phyloP scores from a whole-genome alignment of 1,140 invertebrate species.

The Aphelinus certus region DNA sequence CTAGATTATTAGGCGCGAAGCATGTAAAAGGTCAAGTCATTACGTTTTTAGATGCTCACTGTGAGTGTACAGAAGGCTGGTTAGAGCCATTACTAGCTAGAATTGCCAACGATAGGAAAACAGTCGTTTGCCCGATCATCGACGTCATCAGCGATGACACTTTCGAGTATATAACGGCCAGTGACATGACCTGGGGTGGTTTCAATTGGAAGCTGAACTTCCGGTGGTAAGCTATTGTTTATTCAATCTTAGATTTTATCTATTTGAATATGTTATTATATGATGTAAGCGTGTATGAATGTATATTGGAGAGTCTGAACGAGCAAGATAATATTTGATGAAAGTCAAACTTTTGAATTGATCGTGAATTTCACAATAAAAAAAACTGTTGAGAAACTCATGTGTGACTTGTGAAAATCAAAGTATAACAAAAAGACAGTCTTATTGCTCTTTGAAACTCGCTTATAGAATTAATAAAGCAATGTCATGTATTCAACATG shows the following conservation, averaged over 20 bases:
- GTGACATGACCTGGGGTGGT: conserved; percentile 96
- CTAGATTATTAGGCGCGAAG: conserved; percentile 89
- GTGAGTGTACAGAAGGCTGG: conserved; percentile 95
- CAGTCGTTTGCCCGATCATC: conserved; percentile 97
- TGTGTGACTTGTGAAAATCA: too few species aligned
- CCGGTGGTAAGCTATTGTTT: conserved; percentile 76
- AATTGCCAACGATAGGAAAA: conserved; percentile 90
- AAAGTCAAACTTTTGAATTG: not conserved
- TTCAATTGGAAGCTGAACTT: conserved; percentile 99
- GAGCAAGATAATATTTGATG: not conserved
- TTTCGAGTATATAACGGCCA: conserved; percentile 95
- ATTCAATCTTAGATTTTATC: too few species aligned
- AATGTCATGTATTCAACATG: too few species aligned
- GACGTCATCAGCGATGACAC: conserved; percentile 98
- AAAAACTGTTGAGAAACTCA: too few species aligned
- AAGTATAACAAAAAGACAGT: too few species aligned
- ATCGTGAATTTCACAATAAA: too few species aligned
- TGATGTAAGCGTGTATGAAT: not conserved
- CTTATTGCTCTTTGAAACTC: too few species aligned
- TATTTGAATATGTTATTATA: too few species aligned
- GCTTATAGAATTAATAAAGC: too few species aligned
- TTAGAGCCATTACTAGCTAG: conserved; percentile 89
- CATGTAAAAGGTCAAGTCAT: conserved; percentile 93
- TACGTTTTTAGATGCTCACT: conserved; percentile 96
- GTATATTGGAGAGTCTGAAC: not conserved